Evolutionary conservation across 2,888 invertebrate genomes (phyloP).

Genomic region (Tribolium freemani): DNA sequence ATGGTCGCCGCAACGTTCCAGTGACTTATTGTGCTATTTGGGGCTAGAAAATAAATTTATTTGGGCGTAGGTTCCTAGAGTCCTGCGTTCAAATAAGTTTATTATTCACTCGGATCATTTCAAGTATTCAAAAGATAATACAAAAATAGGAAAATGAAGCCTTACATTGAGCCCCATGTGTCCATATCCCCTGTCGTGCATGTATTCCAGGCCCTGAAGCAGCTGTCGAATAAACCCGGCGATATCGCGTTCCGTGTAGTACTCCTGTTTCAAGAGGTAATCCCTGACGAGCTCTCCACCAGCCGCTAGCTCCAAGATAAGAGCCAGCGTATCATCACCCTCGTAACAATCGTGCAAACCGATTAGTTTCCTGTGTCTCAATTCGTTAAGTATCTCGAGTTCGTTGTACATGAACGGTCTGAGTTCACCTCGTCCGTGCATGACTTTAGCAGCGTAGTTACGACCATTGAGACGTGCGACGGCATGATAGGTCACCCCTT

Average conservation of each 20-base stretch:
- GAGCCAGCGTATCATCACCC: conserved; percentile 81
- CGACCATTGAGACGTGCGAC: conserved; percentile 84
- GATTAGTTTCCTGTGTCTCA: conserved; percentile 87
- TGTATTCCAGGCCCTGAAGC: conserved; percentile 87
- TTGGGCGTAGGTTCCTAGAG: too few species aligned
- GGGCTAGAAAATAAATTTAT: too few species aligned
- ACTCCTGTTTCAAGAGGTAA: conserved; percentile 76
- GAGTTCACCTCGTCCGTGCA: conserved; percentile 86
- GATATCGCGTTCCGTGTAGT: conserved; percentile 89
- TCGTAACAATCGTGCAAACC: conserved; percentile 92
- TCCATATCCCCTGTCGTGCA: conserved; percentile 90
- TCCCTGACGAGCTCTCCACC: conserved; percentile 90
- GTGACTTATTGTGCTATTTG: too few species aligned
- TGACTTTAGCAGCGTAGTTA: conserved; percentile 91
- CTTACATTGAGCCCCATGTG: conserved; percentile 94
- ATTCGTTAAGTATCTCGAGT: conserved; percentile 89
- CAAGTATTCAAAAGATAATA: too few species aligned
- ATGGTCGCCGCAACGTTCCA: too few species aligned
- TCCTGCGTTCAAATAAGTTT: too few species aligned
- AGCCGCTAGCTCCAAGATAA: conserved; percentile 86
- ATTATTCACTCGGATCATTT: too few species aligned
- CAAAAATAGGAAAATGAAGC: too few species aligned
- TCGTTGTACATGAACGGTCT: conserved; percentile 91
- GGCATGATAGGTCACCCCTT: conserved; percentile 90
- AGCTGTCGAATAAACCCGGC: conserved; percentile 89